These are phyloP conservation scores for Hirudinaria manillensis DNA, from an alignment of 2,888 invertebrate species.

Conservation along the genomic window DNA sequence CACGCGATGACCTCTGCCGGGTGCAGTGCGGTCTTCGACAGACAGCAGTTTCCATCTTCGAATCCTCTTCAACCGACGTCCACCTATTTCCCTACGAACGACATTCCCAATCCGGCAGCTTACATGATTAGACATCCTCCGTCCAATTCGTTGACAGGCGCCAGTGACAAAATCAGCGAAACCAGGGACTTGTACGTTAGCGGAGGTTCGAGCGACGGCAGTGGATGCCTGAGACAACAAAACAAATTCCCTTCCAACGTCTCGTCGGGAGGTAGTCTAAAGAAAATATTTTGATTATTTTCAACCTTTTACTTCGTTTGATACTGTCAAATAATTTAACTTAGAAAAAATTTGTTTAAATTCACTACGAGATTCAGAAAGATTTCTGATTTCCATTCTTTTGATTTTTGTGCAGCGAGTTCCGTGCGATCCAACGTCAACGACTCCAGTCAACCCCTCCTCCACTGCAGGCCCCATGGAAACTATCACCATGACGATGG, in stretches of 20 bases:
- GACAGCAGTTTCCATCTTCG: neutral
- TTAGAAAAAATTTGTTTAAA: too few relatives aligned
- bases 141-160: neutral
- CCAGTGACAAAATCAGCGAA: conserved; percentile 6
- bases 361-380: too few relatives aligned
- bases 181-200: neutral
- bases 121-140: conserved; percentile 33
- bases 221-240: conserved; percentile 5
- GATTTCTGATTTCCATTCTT: too few relatives aligned
- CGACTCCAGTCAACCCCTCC: neutral
- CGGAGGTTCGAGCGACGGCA: conserved; percentile 6
- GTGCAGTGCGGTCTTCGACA: neutral
- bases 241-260: conserved; percentile 1
- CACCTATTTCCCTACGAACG: conserved; percentile 62
- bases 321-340: too few relatives aligned
- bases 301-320: neutral
- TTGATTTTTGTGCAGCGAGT: neutral
- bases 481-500: neutral
- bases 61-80: conserved; percentile 56
- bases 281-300: neutral
- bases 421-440: neutral
- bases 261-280: neutral
- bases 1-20: neutral
- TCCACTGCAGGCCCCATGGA: neutral
- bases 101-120: conserved; percentile 34